A percentile compares a stretch with the other conserved stretches of the same genome.
Evolutionary conservation across 2,888 invertebrate species (phyloP).

Genomic region (Amphipoea oculea): DNA sequence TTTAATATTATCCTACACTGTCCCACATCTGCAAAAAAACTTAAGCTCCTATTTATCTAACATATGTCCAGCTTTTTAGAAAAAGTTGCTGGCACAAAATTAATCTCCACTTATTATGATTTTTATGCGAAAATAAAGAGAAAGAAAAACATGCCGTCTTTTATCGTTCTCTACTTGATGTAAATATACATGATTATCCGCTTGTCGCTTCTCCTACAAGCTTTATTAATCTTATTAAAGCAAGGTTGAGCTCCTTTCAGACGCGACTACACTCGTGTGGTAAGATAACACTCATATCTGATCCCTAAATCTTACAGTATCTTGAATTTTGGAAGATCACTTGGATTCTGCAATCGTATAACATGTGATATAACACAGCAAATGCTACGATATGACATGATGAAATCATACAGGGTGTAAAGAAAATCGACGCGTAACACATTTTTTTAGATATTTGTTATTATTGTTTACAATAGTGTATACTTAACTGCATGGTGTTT

Average conservation of each 20-base stretch:
- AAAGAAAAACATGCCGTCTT: not conserved
- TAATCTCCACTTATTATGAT: not conserved
- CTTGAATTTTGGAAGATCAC: not conserved
- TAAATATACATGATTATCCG: conserved; percentile 1
- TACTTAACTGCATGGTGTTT: no score
- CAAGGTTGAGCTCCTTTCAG: conserved; percentile 41
- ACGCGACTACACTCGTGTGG: conserved; percentile 13
- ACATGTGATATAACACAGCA: not conserved
- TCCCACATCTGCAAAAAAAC: no score
- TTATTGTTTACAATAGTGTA: no score
- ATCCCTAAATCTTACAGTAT: conserved; percentile 15
- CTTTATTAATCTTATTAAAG: conserved; percentile 48
- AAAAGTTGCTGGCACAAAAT: not conserved
- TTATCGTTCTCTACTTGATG: not conserved
- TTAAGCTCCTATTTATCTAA: no score
- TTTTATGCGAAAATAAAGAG: not conserved
- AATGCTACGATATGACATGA: no score
- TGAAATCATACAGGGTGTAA: not conserved
- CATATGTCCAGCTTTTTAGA: not conserved
- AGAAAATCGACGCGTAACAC: not conserved
- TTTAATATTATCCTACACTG: no score
- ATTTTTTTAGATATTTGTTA: no score
- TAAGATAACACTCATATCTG: conserved; percentile 10
- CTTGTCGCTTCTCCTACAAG: conserved; percentile 29
- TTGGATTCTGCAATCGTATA: not conserved